Evolutionary conservation across 2,113 vertebrate genomes (phyloP).

Genomic region (Panurus biarmicus): DNA sequence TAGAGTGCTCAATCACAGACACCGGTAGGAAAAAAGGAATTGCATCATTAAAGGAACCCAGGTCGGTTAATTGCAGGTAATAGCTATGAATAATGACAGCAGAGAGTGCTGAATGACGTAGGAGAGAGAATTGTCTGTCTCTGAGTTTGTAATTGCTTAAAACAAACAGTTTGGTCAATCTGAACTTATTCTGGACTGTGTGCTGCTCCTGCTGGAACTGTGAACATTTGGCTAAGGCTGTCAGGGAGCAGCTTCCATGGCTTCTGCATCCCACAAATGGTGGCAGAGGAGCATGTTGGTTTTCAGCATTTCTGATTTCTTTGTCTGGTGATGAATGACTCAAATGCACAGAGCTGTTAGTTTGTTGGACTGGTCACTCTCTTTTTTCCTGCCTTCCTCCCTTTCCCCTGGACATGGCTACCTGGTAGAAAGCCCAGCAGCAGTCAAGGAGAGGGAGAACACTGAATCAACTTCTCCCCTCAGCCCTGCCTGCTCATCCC

Average conservation of each 20-base stretch:
- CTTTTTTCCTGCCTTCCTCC: not conserved
- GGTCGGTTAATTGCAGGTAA: not conserved
- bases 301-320: not conserved
- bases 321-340: not conserved
- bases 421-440: not conserved
- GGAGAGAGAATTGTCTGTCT: not conserved
- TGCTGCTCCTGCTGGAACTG: not conserved
- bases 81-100: not conserved
- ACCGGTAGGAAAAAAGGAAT: not conserved
- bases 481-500: not conserved
- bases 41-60: not conserved
- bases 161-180: not conserved
- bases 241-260: not conserved
- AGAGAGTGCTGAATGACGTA: not conserved
- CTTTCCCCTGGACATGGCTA: not conserved
- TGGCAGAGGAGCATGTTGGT: not conserved
- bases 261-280: not conserved
- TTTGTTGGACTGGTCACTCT: not conserved
- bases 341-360: not conserved
- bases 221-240: not conserved
- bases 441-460: not conserved
- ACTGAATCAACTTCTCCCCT: not conserved
- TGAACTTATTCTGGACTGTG: not conserved
- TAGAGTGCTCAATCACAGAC: not conserved
- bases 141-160: not conserved